Evolutionary conservation across 2,113 vertebrate species (phyloP).

Genomic region (Setophaga petechia): DNA sequence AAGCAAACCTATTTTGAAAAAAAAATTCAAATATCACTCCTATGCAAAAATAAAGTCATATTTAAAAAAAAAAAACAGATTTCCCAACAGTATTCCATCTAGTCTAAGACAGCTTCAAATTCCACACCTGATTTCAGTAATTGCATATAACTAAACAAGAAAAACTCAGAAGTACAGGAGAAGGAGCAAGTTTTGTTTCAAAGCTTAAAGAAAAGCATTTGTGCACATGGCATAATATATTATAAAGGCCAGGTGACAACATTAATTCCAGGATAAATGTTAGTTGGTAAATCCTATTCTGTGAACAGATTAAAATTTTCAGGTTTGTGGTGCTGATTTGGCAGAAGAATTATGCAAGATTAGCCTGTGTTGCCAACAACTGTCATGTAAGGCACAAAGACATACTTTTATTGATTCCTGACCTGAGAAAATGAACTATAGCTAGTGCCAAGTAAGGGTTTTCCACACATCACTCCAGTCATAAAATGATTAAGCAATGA

Average conservation of each 20-base stretch:
- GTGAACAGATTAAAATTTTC: background rate
- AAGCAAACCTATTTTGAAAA: background rate
- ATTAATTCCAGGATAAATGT: background rate
- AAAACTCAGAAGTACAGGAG: background rate
- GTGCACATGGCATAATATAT: background rate
- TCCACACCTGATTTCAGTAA: background rate
- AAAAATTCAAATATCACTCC: background rate
- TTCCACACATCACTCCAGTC: background rate
- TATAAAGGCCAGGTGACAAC: background rate
- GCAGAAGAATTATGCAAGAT: background rate
- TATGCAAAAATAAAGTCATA: background rate
- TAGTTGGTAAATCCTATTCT: background rate
- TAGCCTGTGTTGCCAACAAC: background rate
- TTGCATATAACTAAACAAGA: background rate
- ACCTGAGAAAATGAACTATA: background rate
- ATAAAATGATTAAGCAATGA: constrained; percentile 14
- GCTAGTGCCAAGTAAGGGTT: background rate
- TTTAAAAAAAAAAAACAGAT: background rate
- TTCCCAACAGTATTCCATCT: background rate
- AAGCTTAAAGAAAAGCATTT: background rate
- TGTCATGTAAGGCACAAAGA: background rate
- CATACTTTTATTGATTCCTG: background rate
- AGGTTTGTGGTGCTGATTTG: background rate
- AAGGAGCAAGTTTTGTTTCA: background rate
- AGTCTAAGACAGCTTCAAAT: background rate